Conservation (phyloP, 1,140 invertebrate genomes). For the Nasonia longicornis region DNA sequence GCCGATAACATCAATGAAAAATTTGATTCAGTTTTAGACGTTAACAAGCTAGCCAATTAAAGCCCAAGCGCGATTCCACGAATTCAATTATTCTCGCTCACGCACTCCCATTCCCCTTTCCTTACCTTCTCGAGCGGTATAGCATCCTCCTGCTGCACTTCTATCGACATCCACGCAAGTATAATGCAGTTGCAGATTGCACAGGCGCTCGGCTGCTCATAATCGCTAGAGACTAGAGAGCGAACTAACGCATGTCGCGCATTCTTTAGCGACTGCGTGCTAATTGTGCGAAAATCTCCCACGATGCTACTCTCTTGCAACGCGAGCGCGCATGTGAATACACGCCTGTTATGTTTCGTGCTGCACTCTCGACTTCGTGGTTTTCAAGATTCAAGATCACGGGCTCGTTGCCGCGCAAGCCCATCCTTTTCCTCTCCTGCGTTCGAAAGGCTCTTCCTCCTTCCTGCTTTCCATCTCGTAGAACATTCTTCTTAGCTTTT, state of each 20-base stretch:
- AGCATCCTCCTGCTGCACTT: too few species aligned
- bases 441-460: conserved; percentile 6
- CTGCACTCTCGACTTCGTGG: not conserved
- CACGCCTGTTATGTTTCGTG: not conserved
- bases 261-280: conserved; percentile 54
- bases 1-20: too few species aligned
- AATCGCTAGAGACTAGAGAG: not conserved
- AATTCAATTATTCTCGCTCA: too few species aligned
- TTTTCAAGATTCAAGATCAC: conserved; percentile 60
- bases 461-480: conserved; percentile 32
- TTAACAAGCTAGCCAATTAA: too few species aligned
- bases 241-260: conserved; percentile 28
- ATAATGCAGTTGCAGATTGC: too few species aligned
- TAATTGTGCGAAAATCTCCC: conserved; percentile 66
- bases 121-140: too few species aligned
- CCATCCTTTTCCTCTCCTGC: not conserved
- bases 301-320: conserved; percentile 49
- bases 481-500: not conserved
- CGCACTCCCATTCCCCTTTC: too few species aligned
- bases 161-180: too few species aligned
- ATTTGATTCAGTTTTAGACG: too few species aligned
- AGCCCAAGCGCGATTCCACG: too few species aligned
- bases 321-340: not conserved
- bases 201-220: too few species aligned
- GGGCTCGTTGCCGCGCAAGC: conserved; percentile 46